Conservation (phyloP, 2,888 invertebrate species). For the Spilosoma lubricipeda region DNA sequence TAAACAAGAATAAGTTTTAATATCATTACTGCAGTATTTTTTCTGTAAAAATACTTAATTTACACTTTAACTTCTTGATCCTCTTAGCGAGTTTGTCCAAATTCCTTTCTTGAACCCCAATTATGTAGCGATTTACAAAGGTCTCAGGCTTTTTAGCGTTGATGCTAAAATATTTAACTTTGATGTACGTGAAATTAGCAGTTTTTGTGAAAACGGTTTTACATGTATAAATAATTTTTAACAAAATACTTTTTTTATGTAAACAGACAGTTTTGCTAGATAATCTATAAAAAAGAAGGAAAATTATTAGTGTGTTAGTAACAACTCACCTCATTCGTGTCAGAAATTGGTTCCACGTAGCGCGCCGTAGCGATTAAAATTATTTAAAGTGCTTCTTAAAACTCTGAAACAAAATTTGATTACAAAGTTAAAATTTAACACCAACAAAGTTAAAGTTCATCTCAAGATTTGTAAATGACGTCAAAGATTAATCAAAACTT, state of each 20-base stretch:
- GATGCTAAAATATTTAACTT: conserved; percentile 4
- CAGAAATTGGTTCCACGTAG: not conserved
- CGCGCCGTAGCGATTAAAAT: not conserved
- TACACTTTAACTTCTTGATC: conserved; percentile 47
- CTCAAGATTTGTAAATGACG: conserved; percentile 43
- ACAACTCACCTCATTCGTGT: not conserved
- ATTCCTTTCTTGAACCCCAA: conserved; percentile 36
- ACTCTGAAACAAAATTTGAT: conserved; percentile 28
- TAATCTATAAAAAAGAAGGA: not conserved
- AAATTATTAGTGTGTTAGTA: not conserved
- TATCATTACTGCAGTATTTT: conserved; percentile 32
- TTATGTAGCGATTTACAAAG: conserved; percentile 36
- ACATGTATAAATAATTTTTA: not conserved
- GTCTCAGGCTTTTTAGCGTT: conserved; percentile 18
- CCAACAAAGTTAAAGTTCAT: conserved; percentile 28
- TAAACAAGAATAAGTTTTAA: conserved; percentile 40
- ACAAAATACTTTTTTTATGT: not conserved
- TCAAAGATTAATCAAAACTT: conserved; percentile 50
- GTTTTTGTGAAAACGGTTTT: not conserved
- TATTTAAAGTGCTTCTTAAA: not conserved
- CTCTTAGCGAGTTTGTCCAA: conserved; percentile 36
- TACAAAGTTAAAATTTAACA: conserved; percentile 28
- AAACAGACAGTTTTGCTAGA: not conserved
- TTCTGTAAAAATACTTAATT: conserved; percentile 39
- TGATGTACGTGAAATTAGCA: not conserved